Evolutionary conservation across 2,797 vertebrate species (phyloP).

Genomic region (Holocentrus rufus): DNA sequence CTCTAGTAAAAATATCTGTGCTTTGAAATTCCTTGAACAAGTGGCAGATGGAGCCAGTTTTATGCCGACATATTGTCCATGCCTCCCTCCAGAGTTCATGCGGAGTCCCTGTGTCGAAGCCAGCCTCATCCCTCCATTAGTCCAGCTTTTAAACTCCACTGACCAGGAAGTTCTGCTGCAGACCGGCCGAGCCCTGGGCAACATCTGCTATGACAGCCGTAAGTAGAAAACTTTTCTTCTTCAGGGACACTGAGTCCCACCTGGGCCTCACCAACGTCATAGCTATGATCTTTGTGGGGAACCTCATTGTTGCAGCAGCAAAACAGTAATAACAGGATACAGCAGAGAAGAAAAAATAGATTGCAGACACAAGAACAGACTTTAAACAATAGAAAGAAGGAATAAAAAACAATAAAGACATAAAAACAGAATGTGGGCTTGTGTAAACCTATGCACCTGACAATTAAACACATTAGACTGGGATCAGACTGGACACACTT

Average conservation of each 20-base stretch:
- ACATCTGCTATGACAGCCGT: conserved; percentile 99
- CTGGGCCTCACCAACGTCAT: conserved; percentile 17
- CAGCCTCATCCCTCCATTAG: conserved; percentile 92
- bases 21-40: neutral
- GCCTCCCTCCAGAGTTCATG: conserved; percentile 89
- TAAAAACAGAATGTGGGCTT: too few relatives aligned
- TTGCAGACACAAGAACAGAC: too few relatives aligned
- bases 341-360: too few relatives aligned
- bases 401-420: too few relatives aligned
- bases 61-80: conserved; percentile 8
- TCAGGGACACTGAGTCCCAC: conserved; percentile 22
- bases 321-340: too few relatives aligned
- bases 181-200: conserved; percentile 96
- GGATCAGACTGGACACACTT: too few relatives aligned
- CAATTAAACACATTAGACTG: too few relatives aligned
- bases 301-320: too few relatives aligned
- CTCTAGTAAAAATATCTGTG: too few relatives aligned
- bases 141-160: conserved; percentile 91
- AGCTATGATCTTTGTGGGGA: neutral
- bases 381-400: too few relatives aligned
- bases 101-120: conserved; percentile 94
- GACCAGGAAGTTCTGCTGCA: conserved; percentile 98
- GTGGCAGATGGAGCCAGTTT: neutral
- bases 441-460: too few relatives aligned
- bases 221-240: conserved; percentile 81